Evolutionary conservation across 1,140 invertebrate genomes (phyloP), one percentile per base, ranked within the genome.

Genomic region (Propsilocerus akamusi): DNA sequence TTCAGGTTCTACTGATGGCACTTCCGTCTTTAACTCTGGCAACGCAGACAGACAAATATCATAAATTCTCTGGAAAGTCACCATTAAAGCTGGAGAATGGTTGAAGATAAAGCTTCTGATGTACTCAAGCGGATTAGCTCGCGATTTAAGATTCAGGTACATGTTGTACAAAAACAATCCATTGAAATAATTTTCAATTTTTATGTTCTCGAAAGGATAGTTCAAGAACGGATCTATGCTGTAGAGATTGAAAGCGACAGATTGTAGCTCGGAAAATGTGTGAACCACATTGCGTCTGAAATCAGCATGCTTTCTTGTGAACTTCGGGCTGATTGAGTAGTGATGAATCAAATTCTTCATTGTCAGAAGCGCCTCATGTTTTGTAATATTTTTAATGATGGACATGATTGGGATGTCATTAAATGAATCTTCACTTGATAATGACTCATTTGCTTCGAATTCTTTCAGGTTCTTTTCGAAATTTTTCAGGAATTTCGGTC

Each of bases 161-260:
- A 83, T 63, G 70, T 86, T 85, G 56, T 86, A 86, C 4, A 82
- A 55, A 58, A 85, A 76, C 6, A 79, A 80, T 1, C 83, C 82
- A 66, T 83, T 79, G 53, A 71, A 83, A 46, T 76, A 67, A 54
- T 74, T 70, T 37, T 67, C 69, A 58, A 78, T 68, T 28, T 64
- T 62, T 26, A 70, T 69, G 56, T 63, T 59, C 50, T 65, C 53
- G 55, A 74, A 76, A 0, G 76, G 77, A 53, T 62, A 65, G 22
- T 67, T 59, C n/a, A 83, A 66, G 22, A 86, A 56, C 1, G 63
- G 63, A 68, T 86, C 86, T 14, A 87, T 65, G 51, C 73, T 65
- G 53, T 75, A 74, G 1, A 74, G 58, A 47, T 80, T 71, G 32
- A 66, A 71, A 20, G 82, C 60, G 55, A 77, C 76, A 61, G 70